Conservation (phyloP, 2,113 vertebrate species). For the Coracopsis vasa region DNA sequence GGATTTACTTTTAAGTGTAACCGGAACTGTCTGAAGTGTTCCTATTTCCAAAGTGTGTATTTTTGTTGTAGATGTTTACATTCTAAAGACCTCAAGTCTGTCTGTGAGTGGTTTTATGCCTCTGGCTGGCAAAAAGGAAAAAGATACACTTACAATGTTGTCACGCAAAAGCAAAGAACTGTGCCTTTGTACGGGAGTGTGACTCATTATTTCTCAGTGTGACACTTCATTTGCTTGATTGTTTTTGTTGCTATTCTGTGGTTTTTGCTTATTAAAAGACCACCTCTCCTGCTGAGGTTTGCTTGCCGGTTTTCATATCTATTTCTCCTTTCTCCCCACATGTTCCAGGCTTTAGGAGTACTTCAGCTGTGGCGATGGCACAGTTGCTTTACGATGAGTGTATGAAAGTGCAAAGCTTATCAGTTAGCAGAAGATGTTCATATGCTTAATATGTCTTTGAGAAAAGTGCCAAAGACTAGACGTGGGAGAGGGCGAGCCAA, state of each 20-base stretch:
- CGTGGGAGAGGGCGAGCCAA: not conserved
- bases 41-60: not conserved
- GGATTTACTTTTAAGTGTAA: constrained; percentile 18
- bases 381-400: rapidly evolving
- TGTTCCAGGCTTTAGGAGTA: not conserved
- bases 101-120: constrained; percentile 34
- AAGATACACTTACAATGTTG: constrained; percentile 40
- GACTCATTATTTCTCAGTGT: constrained; percentile 49
- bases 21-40: constrained; percentile 35
- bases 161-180: constrained; percentile 55
- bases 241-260: constrained; percentile 11
- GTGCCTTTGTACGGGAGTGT: constrained; percentile 22
- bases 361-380: not conserved
- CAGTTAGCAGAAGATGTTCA: not conserved
- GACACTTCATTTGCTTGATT: constrained; percentile 16
- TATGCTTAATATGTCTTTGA: not conserved
- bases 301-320: not conserved
- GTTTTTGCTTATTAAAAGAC: not conserved
- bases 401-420: rapidly evolving
- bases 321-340: not conserved
- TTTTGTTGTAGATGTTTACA: constrained; percentile 49
- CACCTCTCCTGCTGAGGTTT: not conserved
- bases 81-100: constrained; percentile 17
- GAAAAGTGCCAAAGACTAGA: not conserved
- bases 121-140: constrained; percentile 59